Percentiles rank a stretch among this genome's conserved stretches.
These are phyloP conservation scores for Gadus chalcogrammus DNA, from an alignment of 2,113 vertebrate genomes.

Conservation along the genomic window DNA sequence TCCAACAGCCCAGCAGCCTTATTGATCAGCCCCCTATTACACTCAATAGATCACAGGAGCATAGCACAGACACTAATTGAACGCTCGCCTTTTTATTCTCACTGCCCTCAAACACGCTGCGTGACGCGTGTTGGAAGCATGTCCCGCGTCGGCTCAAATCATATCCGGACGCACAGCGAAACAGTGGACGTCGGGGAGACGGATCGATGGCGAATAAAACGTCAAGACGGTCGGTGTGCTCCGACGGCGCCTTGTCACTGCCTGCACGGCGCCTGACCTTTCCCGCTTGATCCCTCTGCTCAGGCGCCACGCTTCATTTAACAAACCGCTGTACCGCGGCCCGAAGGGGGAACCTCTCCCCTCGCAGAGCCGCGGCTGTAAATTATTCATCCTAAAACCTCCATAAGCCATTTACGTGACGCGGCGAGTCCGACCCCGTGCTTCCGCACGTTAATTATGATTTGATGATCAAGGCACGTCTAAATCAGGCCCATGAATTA, in stretches of 20 bases:
- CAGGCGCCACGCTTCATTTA: constrained; percentile 51
- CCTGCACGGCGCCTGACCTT: constrained; percentile 55
- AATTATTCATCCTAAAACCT: constrained; percentile 58
- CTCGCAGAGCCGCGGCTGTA: constrained; percentile 43
- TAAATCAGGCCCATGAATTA: constrained; percentile 54
- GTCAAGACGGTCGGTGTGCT: constrained; percentile 15
- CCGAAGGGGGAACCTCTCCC: constrained; percentile 41
- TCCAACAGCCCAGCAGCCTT: too few species aligned
- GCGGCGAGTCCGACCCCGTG: constrained; percentile 45
- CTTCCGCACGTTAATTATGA: constrained; percentile 60
- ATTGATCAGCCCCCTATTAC: too few species aligned
- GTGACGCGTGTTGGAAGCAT: too few species aligned
- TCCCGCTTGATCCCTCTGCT: constrained; percentile 49
- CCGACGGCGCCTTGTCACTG: constrained; percentile 48
- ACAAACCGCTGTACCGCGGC: constrained; percentile 57
- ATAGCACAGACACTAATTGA: too few species aligned
- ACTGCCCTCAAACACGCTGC: too few species aligned
- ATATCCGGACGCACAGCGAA: too few species aligned
- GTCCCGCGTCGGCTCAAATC: too few species aligned
- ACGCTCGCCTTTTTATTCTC: too few species aligned
- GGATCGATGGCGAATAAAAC: too few species aligned
- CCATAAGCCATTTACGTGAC: constrained; percentile 51
- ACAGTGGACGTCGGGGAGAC: too few species aligned
- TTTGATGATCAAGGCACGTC: constrained; percentile 60
- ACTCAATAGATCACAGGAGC: too few species aligned